phyloP scores from a whole-genome alignment of 2,888 invertebrate genomes.

The Euproctis similis region DNA sequence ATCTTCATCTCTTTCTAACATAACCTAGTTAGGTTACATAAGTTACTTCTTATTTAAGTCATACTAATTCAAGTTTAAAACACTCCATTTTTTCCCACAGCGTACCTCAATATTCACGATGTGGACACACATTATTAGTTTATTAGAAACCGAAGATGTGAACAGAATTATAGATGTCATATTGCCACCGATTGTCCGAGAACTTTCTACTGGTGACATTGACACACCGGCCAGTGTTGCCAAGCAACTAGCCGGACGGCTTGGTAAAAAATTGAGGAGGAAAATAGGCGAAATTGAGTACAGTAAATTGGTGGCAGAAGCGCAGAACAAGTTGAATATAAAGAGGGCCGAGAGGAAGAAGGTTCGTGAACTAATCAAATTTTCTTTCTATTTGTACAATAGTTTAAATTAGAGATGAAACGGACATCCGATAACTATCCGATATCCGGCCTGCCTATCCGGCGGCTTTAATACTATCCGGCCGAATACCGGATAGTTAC shows the following conservation, averaged over 20 bases:
- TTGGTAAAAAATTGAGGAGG: conserved; percentile 83
- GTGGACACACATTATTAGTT: conserved; percentile 83
- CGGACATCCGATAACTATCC: no score
- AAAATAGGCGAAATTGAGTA: conserved; percentile 86
- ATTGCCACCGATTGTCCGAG: conserved; percentile 85
- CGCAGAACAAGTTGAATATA: conserved; percentile 81
- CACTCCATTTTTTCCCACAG: conserved; percentile 55
- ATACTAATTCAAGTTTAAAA: not conserved
- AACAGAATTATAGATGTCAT: conserved; percentile 78
- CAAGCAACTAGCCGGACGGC: conserved; percentile 82
- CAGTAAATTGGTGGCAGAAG: conserved; percentile 78
- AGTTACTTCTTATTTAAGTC: not conserved
- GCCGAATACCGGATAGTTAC: no score
- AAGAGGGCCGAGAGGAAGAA: conserved; percentile 86
- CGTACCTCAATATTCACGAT: conserved; percentile 88
- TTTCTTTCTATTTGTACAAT: no score
- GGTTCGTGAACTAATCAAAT: no score
- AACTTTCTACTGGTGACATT: conserved; percentile 83
- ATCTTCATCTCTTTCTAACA: not conserved
- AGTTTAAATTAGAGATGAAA: no score
- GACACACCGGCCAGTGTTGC: conserved; percentile 76
- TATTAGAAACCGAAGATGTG: conserved; percentile 77
- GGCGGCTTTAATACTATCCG: no score
- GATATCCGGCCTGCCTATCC: no score
- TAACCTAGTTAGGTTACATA: no score